Evolutionary conservation across 2,888 invertebrate species (phyloP), one percentile per base, ranked within the genome.

Genomic region (Hydropsyche betteni): DNA sequence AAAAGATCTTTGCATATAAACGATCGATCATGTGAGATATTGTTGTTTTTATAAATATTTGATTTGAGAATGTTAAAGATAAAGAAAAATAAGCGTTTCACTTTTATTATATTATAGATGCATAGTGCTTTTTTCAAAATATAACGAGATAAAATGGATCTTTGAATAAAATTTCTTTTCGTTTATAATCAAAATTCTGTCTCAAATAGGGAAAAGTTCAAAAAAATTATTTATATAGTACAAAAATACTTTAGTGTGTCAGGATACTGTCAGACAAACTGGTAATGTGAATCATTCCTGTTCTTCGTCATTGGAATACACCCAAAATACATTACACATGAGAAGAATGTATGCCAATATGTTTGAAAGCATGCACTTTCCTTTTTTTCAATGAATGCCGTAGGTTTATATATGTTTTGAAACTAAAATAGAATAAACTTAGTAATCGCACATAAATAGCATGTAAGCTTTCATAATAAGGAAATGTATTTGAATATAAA

Each of bases 261-360:
- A 58, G 16, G 24, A 58, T 58, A 24, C 16, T 1, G 8, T 24
- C 24, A 14, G 24, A 44, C 10, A 44, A 8, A 10, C 10, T 8
- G 10, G 44, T 44, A 16, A 58, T 16, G 24, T 58, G 58, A 58
- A 58, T 58, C 58, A 58, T 24, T 58, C 24, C 58, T 24, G 58
- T 24, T 58, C 58, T 58, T 64, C 36, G 64, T 64, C 36, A 64
- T 64, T 64, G 64, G 64, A 64, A 64, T 64, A 64, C 64, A 64
- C 64, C 64, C 64, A 64, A 64, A 64, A 64, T 36, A 64, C 34
- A 4, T 36, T 36, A 64, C 64, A 64, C 36, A 36, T 64, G 64
- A 34, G 64, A 36, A 34, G 36, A 64, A 64, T 64, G 64, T 64
- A 34, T 64, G 64, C 34, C 64, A 64, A 64, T 64, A 64, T 64